These are phyloP conservation scores for Patagioenas fasciata DNA, from an alignment of 2,113 vertebrate genomes.

Conservation along the genomic window DNA sequence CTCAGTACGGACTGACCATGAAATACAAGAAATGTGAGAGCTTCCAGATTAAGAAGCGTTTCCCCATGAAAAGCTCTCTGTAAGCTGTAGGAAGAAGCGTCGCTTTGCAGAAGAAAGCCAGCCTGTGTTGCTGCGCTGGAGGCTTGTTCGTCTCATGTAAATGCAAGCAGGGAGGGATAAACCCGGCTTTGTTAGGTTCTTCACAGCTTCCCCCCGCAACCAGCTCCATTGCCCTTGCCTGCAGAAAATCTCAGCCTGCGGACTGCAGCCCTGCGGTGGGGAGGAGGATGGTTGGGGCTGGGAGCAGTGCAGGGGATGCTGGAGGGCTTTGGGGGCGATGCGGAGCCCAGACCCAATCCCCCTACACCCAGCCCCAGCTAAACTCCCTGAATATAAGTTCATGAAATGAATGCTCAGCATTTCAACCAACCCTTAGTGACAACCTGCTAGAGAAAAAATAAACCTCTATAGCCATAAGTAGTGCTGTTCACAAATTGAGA, in stretches of 20 bases:
- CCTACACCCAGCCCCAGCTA: no score
- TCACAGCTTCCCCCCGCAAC: accelerated
- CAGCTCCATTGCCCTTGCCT: neutral
- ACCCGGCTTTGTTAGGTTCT: accelerated
- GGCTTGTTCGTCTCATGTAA: neutral
- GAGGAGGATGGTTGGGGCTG: no score
- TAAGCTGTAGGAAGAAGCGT: neutral
- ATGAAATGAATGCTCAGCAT: neutral
- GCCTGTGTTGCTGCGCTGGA: no score
- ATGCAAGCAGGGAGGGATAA: accelerated
- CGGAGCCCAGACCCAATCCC: no score
- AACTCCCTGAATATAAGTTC: no score
- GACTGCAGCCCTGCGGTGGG: no score
- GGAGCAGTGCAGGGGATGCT: no score
- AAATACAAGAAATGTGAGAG: conserved; percentile 82
- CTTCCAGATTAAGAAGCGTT: conserved; percentile 72
- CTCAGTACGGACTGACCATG: conserved; percentile 88
- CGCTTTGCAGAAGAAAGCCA: neutral
- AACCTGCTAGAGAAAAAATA: neutral
- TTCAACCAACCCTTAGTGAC: neutral
- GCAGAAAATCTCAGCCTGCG: accelerated
- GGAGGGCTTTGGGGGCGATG: no score
- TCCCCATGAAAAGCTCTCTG: accelerated
- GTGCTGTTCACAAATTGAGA: neutral
- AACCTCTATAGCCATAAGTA: no score